Evolutionary conservation across 2,888 invertebrate species (phyloP), one percentile per base, ranked within the genome.

Genomic region (Panzeria rudis): DNA sequence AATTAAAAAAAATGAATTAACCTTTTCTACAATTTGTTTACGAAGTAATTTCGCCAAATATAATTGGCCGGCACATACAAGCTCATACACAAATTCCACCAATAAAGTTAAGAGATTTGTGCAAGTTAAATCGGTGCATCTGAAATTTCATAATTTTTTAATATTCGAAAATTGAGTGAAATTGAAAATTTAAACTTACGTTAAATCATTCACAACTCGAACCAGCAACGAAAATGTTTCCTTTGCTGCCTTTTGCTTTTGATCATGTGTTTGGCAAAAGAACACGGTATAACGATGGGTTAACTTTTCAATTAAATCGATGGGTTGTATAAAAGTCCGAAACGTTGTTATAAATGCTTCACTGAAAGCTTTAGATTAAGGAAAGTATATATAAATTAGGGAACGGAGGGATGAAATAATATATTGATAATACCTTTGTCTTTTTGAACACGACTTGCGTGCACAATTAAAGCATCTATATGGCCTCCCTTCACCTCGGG

Each of bases 261-360:
- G 94, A 91, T 94, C 92, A 88, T 95, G 95, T 69, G 95, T 93
- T 88, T 95, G 95, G 91, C 94, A 96, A 91, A 95, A 95, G 91
- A 97, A 96, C 88, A 95, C 89, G 68, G 92, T 91, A 86, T 93
- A 93, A 68, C 93, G 92, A 90, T 96, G 95, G 90, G 97, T 95
- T 78, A 99, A 93, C 90, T 98, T 97, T 90, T 95, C 95, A 88
- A 98, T 95, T 88, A 99, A 94, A 88, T 97, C 97, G 89, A 95
- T 93, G 29, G 99, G 98, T 83, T 96, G 94, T 91, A 99, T 96
- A 94, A 99, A 98, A 85, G 98, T 99, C 88, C 99, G 95, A 93
- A 99, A 99, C 84, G 99, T 99, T 75, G 98, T 98, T 88, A 99
- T 95, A 93, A 99, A 99, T 87, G 99, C 99, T 94, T 99, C 99